Base-by-base conservation (phyloP, 2,888 invertebrate species). In the Apotomis betuletana region DNA sequence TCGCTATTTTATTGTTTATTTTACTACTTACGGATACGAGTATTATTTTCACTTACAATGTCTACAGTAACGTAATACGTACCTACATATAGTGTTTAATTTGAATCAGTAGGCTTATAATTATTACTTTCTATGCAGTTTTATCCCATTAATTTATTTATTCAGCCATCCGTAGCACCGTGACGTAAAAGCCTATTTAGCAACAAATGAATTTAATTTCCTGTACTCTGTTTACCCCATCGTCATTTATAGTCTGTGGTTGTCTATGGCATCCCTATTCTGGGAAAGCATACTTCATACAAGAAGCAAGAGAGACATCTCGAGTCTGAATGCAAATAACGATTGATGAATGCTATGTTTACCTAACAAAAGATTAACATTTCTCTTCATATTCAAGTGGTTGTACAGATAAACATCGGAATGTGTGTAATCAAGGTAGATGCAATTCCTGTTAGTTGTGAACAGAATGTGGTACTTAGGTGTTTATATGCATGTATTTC, bases 351-450 rank as follows among this genome's bases (percentile, higher is more conserved):
- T 72, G 67, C 44, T 51, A 61, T 62, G 71, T 71, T 71, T 71
- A 67, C 54, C 46, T 38, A 63, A 68, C 67, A 72, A 72, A 72
- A 72, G 67, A 72, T 72, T 72, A 68, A 72, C 72, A 72, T 72
- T 68, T 72, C 72, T 72, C 68, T 72, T 72, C 61, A 72, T 68
- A 72, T 67, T 67, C 67, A 67, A 71, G 71, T 71, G 57, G 67
- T 67, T 61, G 63, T 27, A 41, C 51, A 67, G 71, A 71, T 71
- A 71, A 70, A 67, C 71, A 71, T 71, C 71, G 67, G 71, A 49
- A 67, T 67, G 57, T 55, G 67, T 67, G 67, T 71, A 71, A 67
- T 71, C 59, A 62, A 69, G 60, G 55, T 49, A 61, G 46, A 67
- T 55, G 71, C 71, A 67, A 67, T 71, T 71, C 71, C 62, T 71